Percentiles rank a stretch among this genome's conserved stretches.
Evolutionary conservation across 2,113 vertebrate genomes (phyloP).

Genomic region (Casuarius casuarius): DNA sequence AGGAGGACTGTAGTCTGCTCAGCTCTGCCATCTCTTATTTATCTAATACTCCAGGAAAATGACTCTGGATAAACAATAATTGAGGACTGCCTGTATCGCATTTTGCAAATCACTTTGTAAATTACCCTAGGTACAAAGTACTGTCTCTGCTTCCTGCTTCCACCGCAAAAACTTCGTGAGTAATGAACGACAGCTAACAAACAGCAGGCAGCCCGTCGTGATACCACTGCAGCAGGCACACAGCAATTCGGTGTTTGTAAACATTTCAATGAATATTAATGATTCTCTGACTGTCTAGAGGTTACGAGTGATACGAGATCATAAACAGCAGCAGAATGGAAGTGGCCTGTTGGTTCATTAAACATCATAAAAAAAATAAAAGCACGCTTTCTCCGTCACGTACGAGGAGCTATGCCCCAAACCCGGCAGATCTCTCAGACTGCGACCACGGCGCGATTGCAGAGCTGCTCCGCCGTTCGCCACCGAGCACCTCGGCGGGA

Average conservation of each 20-base stretch:
- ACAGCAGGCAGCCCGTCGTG: neutral
- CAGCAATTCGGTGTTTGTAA: neutral
- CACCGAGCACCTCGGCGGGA: neutral
- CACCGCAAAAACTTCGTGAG: neutral
- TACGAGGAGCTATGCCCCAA: rapidly evolving
- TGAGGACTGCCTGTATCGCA: neutral
- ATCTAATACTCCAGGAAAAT: neutral
- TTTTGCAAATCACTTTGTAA: neutral
- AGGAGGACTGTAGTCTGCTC: neutral
- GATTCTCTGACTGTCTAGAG: neutral
- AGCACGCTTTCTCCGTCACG: neutral
- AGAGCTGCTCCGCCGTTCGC: neutral
- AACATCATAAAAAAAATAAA: neutral
- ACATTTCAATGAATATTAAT: neutral
- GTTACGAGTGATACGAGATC: neutral
- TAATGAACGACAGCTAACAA: neutral
- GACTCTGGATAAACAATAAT: neutral
- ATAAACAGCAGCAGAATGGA: neutral
- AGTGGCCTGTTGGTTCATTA: neutral
- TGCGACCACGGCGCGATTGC: too few species aligned
- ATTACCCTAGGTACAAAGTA: neutral
- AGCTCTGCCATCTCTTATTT: neutral
- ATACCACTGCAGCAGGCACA: neutral
- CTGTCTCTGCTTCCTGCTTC: rapidly evolving
- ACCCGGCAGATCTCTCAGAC: neutral